Base-by-base conservation (phyloP, 2,888 invertebrate species). In the Caenorhabditis sp. region DNA sequence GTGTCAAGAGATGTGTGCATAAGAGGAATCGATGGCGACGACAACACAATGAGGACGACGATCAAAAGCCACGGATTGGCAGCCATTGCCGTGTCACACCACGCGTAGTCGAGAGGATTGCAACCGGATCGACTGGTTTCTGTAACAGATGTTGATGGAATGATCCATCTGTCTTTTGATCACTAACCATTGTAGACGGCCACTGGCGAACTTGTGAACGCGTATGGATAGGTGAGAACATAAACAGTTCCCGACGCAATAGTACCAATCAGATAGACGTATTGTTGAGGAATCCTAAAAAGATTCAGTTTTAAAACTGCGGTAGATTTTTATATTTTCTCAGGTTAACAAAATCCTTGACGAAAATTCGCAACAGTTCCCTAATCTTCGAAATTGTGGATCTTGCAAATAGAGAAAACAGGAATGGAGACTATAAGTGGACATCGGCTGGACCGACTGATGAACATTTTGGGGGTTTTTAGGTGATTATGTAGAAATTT, bases 101-200 rank as follows among this genome's bases (percentile, higher is more conserved):
- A 78, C 0, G 64, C 60, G 50, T 78, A 78, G 36, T 76, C 70
- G 3, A 49, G 37, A 17, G 69, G 66, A 62, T 70, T 68, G 21
- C 78, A 78, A 14, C 78, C 78, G 2, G 69, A 55, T 5, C 69
- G 63, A 0, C 73, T 69, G 12, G 78, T 76, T 58, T 72, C 78
- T 71, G 59, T 19, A 70, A 55, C 19, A 10, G 21, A 21, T 10
- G 8, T n/a, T n/a, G n/a, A n/a, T n/a, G n/a, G n/a, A n/a, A n/a
- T n/a, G n/a, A n/a, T n/a, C n/a, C n/a, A n/a, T n/a, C n/a, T n/a
- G n/a, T n/a, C n/a, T n/a, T n/a, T n/a, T n/a, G n/a, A n/a, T n/a
- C n/a, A 37, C 61, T 55, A 10, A 66, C 66, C 66, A 54, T 76
- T 76, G 23, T 62, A 76, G 0, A 53, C 19, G 6, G 61, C 69